Base-by-base conservation (phyloP, 2,797 vertebrate species). In the Orientallactaga sibirica region DNA sequence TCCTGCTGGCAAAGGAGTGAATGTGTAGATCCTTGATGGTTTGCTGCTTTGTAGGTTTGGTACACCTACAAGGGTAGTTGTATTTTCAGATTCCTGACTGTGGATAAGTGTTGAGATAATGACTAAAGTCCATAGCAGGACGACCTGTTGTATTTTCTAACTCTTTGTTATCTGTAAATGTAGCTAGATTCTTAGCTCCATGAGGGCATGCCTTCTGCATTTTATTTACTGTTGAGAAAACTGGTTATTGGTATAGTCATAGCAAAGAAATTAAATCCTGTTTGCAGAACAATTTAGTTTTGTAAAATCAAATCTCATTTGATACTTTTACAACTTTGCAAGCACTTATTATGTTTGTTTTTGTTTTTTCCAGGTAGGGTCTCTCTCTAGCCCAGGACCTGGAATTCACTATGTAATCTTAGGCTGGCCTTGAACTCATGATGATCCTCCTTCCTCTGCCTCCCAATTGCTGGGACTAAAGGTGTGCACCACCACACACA, bases 201-300 rank as follows among this genome's bases (percentile, higher is more conserved):
- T 12, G 33, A 93, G 71, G 88, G 43, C 16, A 82, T 14, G 29
- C 61, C 24, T 61, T 20, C 12, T 58, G 11, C 10, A 52, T 87
- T 91, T 67, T 58, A 52, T 64, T 88, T 64, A 88, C 0, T 33
- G 10, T 52, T 86, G 29, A 82, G 64, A 86, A 77, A 86, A 64
- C 25, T 67, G 52, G 74, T 90, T 48, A 73, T 89, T 68, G 68
- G 29, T 88, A 11, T 22, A 76, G 67, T 89, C 71, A 70, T 66
- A 74, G 58, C 41, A 52, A 81, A 64, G 71, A 91, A 75, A 83
- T 83, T 33, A 78, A 78, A 41, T 24, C 11, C 41, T 67, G 25
- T 84, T 96, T 82, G 22, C 37, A 84, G 48, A 81, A 67, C 55
- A 92, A 67, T 73, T 74, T 91, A 62, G 70, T n/a, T 73, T 24